Evolutionary conservation across 2,797 vertebrate species (phyloP).

Genomic region (Neoniphon sammara): DNA sequence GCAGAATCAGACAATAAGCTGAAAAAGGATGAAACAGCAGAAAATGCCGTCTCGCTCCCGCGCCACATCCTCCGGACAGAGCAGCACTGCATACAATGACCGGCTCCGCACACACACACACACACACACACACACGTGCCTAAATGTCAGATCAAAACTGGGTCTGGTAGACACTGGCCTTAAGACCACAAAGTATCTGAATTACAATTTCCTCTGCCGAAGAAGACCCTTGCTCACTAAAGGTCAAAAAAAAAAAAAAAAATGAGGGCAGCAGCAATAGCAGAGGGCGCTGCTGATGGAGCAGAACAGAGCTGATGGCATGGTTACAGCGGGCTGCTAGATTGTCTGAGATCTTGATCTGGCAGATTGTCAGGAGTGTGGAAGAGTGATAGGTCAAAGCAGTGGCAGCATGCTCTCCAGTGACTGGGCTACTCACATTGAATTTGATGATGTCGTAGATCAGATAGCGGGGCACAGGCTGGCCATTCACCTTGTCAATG

Average conservation of each 20-base stretch:
- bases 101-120: too few species aligned
- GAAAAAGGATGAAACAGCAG: too few species aligned
- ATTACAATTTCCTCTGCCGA: constrained; percentile 1
- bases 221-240: background rate
- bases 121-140: too few species aligned
- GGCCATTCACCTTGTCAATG: constrained; percentile 97
- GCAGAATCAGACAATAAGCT: too few species aligned
- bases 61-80: too few species aligned
- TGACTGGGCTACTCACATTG: constrained; percentile 88
- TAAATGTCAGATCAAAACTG: too few species aligned
- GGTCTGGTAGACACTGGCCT: too few species aligned
- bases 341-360: constrained; percentile 25
- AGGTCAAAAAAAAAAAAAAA: background rate
- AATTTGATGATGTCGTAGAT: constrained; percentile 99
- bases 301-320: background rate
- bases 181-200: constrained; percentile 14
- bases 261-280: background rate
- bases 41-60: too few species aligned
- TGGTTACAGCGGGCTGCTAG: background rate
- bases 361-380: constrained; percentile 7
- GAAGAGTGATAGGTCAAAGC: constrained; percentile 26
- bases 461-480: constrained; percentile 95
- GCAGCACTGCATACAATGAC: too few species aligned
- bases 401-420: constrained; percentile 23
- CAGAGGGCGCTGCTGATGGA: constrained; percentile 1